These are phyloP conservation scores for Tyrophagus putrescentiae DNA, from an alignment of 1,140 invertebrate genomes.

Conservation along the genomic window DNA sequence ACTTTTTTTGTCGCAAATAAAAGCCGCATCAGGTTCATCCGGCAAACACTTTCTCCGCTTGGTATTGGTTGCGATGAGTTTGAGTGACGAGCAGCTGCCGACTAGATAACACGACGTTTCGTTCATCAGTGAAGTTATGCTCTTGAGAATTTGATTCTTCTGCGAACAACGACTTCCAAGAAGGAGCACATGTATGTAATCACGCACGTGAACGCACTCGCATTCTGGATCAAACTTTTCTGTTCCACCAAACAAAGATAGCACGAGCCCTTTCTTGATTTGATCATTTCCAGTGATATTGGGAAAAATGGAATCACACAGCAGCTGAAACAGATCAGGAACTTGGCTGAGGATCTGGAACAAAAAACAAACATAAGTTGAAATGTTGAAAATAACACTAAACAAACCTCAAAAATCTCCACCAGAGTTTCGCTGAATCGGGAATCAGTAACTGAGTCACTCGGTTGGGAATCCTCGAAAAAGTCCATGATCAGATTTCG, in stretches of 20 bases:
- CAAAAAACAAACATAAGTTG: no score
- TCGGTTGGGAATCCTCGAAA: no score
- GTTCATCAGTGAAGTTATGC: background rate
- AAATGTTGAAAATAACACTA: no score
- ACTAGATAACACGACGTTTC: background rate
- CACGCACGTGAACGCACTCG: background rate
- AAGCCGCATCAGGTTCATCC: background rate
- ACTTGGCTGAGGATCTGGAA: background rate
- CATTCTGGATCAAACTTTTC: constrained; percentile 3
- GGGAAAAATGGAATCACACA: background rate
- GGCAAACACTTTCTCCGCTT: background rate
- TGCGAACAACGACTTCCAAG: background rate
- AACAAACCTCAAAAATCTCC: no score
- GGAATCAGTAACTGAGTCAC: no score
- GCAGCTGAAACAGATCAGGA: background rate
- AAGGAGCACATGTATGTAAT: background rate
- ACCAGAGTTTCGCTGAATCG: no score
- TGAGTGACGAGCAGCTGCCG: background rate
- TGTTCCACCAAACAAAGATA: constrained; percentile 6
- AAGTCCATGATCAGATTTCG: background rate
- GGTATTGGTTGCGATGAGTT: background rate
- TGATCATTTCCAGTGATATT: background rate
- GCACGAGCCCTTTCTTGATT: background rate
- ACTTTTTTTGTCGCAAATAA: background rate
- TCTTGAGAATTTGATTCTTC: constrained; percentile 2